Evolutionary conservation across 2,797 vertebrate species (phyloP).

Genomic region (Lacerta viridis): DNA sequence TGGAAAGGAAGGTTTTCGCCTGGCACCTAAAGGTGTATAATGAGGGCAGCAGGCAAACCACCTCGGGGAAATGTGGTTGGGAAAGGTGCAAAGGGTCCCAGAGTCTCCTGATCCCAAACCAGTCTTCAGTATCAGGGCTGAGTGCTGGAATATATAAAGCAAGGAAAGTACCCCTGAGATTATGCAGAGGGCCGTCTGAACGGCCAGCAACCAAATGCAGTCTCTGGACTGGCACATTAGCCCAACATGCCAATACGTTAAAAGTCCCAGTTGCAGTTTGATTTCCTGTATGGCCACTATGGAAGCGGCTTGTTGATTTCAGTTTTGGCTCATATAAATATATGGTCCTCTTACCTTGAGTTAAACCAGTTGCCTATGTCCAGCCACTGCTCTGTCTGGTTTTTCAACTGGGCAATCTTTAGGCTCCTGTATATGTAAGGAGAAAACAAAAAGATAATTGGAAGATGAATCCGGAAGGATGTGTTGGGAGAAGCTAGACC

Average conservation of each 20-base stretch:
- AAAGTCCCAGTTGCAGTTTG: not conserved
- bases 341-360: conserved; percentile 61
- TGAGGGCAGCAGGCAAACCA: too few species aligned
- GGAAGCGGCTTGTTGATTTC: conserved; percentile 16
- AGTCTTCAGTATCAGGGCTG: too few species aligned
- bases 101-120: too few species aligned
- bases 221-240: not conserved
- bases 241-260: not conserved
- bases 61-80: not conserved
- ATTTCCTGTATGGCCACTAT: too few species aligned
- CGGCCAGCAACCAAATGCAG: not conserved
- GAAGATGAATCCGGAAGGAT: conserved; percentile 40
- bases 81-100: not conserved
- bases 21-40: too few species aligned
- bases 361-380: conserved; percentile 55
- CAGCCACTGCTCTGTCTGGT: conserved; percentile 59
- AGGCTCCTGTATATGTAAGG: conserved; percentile 49
- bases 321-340: conserved; percentile 12
- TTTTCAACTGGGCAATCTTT: conserved; percentile 55
- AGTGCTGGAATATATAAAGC: not conserved
- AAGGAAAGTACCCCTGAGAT: not conserved
- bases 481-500: conserved; percentile 24
- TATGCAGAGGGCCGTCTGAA: not conserved
- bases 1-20: too few species aligned
- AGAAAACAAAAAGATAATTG: conserved; percentile 35